phyloP scores from a whole-genome alignment of 2,797 vertebrate species.

The Lutjanus campechanus region DNA sequence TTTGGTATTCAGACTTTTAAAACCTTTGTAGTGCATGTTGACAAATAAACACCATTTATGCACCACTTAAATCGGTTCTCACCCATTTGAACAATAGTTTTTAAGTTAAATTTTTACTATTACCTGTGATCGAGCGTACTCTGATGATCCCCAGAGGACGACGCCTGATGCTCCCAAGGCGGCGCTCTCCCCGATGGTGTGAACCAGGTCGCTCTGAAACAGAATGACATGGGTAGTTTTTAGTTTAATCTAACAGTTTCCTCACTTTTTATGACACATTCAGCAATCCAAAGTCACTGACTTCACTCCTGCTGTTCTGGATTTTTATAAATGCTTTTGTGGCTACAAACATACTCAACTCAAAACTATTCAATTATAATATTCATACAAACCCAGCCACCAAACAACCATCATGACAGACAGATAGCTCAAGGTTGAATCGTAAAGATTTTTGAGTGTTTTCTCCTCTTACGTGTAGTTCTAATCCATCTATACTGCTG shows the following conservation, averaged over 20 bases:
- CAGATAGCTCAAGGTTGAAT: neutral
- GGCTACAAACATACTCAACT: neutral
- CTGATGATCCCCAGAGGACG: slow-evolving; percentile 92
- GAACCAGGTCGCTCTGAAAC: slow-evolving; percentile 89
- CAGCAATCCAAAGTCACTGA: neutral
- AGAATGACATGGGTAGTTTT: neutral
- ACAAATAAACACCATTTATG: neutral
- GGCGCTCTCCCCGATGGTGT: slow-evolving; percentile 92
- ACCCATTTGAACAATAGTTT: neutral
- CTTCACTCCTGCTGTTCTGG: neutral
- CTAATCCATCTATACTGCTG: no score
- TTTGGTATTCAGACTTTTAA: neutral
- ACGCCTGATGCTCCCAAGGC: slow-evolving; percentile 89
- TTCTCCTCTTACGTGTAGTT: no score
- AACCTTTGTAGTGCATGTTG: neutral
- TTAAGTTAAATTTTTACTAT: neutral
- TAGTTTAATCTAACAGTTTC: neutral
- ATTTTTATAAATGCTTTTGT: neutral
- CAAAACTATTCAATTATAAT: neutral
- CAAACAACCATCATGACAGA: neutral
- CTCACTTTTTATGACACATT: neutral
- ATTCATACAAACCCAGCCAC: neutral
- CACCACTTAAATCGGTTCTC: neutral
- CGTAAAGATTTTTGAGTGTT: neutral
- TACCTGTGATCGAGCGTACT: slow-evolving; percentile 85